Percentiles rank a stretch among this genome's conserved stretches.
Conservation (phyloP, 1,140 invertebrate species). For the Penaeus japonicus region DNA sequence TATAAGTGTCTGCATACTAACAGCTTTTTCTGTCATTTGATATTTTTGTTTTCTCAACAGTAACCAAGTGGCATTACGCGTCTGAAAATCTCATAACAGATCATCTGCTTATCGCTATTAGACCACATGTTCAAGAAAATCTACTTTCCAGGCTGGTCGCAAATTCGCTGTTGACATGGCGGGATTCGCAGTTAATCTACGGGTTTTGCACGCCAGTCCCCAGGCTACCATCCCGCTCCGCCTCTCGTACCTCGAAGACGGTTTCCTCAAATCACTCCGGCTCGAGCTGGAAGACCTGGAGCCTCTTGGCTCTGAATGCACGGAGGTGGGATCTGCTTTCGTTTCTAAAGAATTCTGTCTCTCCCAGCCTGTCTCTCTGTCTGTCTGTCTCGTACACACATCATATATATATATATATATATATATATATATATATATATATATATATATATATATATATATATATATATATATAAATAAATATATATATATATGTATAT, state of each 20-base stretch:
- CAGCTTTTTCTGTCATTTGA: too few species aligned
- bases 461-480: neutral
- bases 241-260: constrained; percentile 79
- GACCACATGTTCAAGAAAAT: constrained; percentile 71
- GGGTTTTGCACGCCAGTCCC: constrained; percentile 64
- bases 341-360: too few species aligned
- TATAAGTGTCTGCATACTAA: neutral
- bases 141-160: constrained; percentile 71
- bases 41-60: too few species aligned
- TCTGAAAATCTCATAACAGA: too few species aligned
- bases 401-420: too few species aligned
- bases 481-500: neutral
- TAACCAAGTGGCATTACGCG: too few species aligned
- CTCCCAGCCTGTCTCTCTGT: too few species aligned
- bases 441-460: neutral
- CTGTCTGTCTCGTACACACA: too few species aligned
- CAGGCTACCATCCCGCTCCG: constrained; percentile 74
- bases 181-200: constrained; percentile 79
- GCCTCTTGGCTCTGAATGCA: constrained; percentile 76
- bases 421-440: too few species aligned
- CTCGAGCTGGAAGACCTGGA: constrained; percentile 75
- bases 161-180: constrained; percentile 87
- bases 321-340: constrained; percentile 63
- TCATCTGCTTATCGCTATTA: too few species aligned
- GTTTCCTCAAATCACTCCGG: constrained; percentile 73